Conservation (phyloP, 2,888 invertebrate species). For the Cheilosia grossa region DNA sequence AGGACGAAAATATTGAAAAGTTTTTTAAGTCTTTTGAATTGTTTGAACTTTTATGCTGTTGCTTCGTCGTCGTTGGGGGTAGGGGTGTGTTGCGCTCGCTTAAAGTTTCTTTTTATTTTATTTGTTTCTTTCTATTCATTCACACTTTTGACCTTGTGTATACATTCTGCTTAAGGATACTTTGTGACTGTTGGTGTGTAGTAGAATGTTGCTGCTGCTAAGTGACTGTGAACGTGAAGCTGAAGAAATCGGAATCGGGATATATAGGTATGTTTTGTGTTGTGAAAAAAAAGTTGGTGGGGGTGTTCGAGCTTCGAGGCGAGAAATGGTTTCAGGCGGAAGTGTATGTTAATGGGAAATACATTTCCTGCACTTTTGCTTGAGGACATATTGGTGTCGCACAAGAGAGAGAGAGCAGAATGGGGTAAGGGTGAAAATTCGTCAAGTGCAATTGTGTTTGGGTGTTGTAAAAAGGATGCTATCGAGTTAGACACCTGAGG, state of each 20-base stretch:
- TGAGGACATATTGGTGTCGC: constrained; percentile 48
- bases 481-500: constrained; percentile 70
- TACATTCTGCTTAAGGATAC: constrained; percentile 63
- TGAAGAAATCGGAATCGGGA: constrained; percentile 52
- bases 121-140: constrained; percentile 41
- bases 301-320: constrained; percentile 45
- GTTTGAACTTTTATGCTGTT: constrained; percentile 73
- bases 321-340: constrained; percentile 63
- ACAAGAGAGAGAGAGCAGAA: not conserved
- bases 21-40: constrained; percentile 68
- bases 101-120: constrained; percentile 7
- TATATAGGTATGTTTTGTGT: constrained; percentile 28
- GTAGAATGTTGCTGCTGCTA: constrained; percentile 47
- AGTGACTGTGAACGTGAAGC: constrained; percentile 69
- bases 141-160: constrained; percentile 62
- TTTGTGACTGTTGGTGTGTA: constrained; percentile 69
- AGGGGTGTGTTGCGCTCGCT: constrained; percentile 23
- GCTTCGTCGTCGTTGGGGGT: constrained; percentile 32
- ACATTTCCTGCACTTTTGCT: constrained; percentile 64
- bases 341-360: constrained; percentile 73
- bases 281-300: constrained; percentile 48
- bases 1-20: constrained; percentile 53
- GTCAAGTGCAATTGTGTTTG: constrained; percentile 59
- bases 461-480: constrained; percentile 67
- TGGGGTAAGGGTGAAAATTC: constrained; percentile 33